A percentile compares a stretch with the other conserved stretches of the same genome.
Evolutionary conservation across 1,140 invertebrate genomes (phyloP).

Genomic region (Ridgeia piscesae): DNA sequence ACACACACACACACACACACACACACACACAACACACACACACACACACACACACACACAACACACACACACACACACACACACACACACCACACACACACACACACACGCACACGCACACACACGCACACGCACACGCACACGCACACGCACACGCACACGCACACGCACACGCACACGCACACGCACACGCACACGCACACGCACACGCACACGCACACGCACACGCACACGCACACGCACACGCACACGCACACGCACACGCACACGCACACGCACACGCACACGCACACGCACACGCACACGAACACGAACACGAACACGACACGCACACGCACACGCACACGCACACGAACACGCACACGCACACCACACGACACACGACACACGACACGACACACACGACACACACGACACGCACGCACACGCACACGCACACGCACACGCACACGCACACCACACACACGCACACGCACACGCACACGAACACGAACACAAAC

Average conservation of each 20-base stretch:
- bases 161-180: not conserved
- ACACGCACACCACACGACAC: not conserved
- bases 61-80: too few relatives aligned
- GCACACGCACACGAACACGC: not conserved
- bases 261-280: not conserved
- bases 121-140: not conserved
- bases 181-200: not conserved
- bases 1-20: too few relatives aligned
- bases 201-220: not conserved
- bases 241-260: not conserved
- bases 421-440: not conserved
- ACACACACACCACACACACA: too few relatives aligned
- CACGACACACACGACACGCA: not conserved
- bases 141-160: not conserved
- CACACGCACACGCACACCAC: not conserved
- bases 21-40: too few relatives aligned
- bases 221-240: not conserved
- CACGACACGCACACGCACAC: not conserved
- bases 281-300: not conserved
- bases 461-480: not conserved
- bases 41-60: too few relatives aligned
- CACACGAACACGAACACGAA: not conserved
- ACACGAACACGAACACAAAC: not conserved
- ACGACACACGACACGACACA: not conserved
- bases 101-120: not conserved